phyloP scores from a whole-genome alignment of 1,140 invertebrate species.

The Drosophila auraria region DNA sequence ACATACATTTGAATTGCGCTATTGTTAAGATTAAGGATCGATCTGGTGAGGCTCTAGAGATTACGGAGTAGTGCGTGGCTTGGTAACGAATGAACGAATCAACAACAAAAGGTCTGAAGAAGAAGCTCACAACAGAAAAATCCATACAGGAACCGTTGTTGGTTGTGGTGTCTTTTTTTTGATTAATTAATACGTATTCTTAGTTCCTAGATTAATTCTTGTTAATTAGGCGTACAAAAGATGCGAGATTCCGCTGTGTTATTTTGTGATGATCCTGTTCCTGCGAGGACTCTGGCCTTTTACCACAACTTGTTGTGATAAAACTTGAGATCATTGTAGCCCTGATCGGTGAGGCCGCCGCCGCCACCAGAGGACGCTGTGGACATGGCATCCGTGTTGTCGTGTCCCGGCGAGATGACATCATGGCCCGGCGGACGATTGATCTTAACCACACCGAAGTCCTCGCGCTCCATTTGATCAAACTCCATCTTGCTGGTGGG shows the following conservation, averaged over 20 bases:
- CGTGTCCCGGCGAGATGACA: conserved; percentile 56
- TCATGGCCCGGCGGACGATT: conserved; percentile 78
- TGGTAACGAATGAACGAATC: conserved; percentile 76
- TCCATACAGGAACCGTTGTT: conserved; percentile 62
- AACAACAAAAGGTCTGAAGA: conserved; percentile 54
- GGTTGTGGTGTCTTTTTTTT: conserved; percentile 47
- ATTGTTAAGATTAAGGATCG: conserved; percentile 39
- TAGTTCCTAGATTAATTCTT: conserved; percentile 41
- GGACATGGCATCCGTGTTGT: conserved; percentile 76
- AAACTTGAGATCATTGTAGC: conserved; percentile 88
- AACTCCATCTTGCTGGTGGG: conserved; percentile 84
- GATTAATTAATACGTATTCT: conserved; percentile 44
- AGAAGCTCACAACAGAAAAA: conserved; percentile 64
- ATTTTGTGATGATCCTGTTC: conserved; percentile 4
- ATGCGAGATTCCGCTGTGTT: conserved; percentile 39
- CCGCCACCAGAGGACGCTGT: conserved; percentile 57
- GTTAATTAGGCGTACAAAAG: conserved; percentile 69
- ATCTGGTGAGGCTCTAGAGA: conserved; percentile 36
- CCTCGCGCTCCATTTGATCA: conserved; percentile 76
- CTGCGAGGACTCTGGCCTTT: conserved; percentile 25
- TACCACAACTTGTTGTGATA: conserved; percentile 89
- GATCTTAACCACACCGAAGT: conserved; percentile 82
- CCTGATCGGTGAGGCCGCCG: conserved; percentile 86
- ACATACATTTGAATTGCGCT: conserved; percentile 48
- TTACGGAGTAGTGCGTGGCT: conserved; percentile 63